Percentiles rank a stretch among this genome's conserved stretches.
phyloP scores from a whole-genome alignment of 2,888 invertebrate species.

The Caenorhabditis auriculariae region DNA sequence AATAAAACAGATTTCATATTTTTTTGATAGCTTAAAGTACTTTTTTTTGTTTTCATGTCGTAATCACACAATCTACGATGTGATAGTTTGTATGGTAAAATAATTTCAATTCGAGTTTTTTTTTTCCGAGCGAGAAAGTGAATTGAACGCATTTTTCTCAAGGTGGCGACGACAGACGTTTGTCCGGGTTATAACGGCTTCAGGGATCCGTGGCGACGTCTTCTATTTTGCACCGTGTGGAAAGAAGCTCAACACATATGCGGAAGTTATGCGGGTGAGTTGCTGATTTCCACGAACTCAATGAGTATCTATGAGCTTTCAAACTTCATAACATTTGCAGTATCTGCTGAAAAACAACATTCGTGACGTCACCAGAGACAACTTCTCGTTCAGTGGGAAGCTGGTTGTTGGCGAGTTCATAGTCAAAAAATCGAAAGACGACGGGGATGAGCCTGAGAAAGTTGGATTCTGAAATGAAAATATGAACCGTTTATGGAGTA shows the following conservation, averaged over 20 bases:
- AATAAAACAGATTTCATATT: too few relatives aligned
- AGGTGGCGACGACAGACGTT: conserved; percentile 56
- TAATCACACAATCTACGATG: too few relatives aligned
- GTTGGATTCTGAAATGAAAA: too few relatives aligned
- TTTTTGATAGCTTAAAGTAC: too few relatives aligned
- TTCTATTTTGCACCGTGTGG: conserved; percentile 78
- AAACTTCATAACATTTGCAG: conserved; percentile 65
- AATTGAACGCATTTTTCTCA: too few relatives aligned
- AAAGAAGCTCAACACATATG: conserved; percentile 71
- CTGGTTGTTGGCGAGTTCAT: conserved; percentile 87
- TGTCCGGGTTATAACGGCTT: conserved; percentile 62
- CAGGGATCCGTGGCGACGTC: conserved; percentile 89
- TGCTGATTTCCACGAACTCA: too few relatives aligned
- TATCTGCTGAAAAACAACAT: conserved; percentile 76
- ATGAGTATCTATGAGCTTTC: too few relatives aligned
- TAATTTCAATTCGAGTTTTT: too few relatives aligned
- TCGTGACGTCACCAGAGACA: conserved; percentile 76
- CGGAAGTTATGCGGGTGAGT: conserved; percentile 70
- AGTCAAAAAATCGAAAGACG: not conserved
- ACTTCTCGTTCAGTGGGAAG: conserved; percentile 89
- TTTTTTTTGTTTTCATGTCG: too few relatives aligned
- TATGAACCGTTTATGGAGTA: too few relatives aligned
- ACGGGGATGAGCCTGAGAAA: not conserved
- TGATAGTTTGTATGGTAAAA: too few relatives aligned
- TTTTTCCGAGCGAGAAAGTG: too few relatives aligned